Percentiles rank a stretch among this genome's conserved stretches.
Evolutionary conservation across 2,113 vertebrate species (phyloP).

Genomic region (Buteo buteo): DNA sequence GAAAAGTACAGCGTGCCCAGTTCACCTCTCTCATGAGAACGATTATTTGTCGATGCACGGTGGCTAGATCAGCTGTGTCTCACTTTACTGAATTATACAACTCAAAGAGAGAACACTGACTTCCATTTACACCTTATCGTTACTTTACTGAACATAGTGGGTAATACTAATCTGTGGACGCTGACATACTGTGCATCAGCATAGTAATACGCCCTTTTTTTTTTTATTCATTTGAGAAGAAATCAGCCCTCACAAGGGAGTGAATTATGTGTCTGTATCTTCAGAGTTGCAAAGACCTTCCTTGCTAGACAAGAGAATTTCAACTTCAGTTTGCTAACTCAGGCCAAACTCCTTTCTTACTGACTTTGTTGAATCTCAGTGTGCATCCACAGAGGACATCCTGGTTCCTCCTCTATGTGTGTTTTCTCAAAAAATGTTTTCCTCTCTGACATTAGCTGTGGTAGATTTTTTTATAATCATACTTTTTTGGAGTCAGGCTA

Average conservation of each 20-base stretch:
- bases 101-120: not conserved
- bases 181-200: not conserved
- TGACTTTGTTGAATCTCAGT: not conserved
- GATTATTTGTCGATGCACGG: not conserved
- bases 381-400: not conserved
- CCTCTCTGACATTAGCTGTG: not conserved
- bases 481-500: not conserved
- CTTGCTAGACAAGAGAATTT: not conserved
- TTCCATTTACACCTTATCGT: not conserved
- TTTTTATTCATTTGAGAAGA: not conserved
- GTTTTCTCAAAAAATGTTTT: not conserved
- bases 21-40: not conserved
- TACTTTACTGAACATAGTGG: not conserved
- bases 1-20: not conserved
- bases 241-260: not conserved
- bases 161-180: not conserved
- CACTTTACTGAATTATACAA: not conserved
- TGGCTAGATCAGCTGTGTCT: not conserved
- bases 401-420: not conserved
- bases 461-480: not conserved
- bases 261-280: not conserved
- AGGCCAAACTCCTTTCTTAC: not conserved
- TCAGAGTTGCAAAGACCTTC: not conserved
- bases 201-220: not conserved
- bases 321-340: not conserved